A percentile compares a stretch with the other conserved stretches of the same genome.
These are phyloP conservation scores for Dendrolimus punctatus DNA, from an alignment of 1,140 invertebrate genomes.

Conservation along the genomic window DNA sequence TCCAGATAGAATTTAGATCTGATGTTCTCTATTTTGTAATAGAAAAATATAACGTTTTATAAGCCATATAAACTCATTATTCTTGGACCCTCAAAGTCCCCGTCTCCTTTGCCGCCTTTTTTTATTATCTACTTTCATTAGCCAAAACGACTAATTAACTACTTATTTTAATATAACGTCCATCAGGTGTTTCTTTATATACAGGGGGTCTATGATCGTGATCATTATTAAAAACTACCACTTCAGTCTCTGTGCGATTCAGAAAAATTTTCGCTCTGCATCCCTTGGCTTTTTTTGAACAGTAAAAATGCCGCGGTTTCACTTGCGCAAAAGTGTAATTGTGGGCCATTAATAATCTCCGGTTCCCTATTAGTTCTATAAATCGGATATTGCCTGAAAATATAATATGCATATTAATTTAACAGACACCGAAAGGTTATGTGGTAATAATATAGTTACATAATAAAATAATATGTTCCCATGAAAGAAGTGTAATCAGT, in stretches of 20 bases:
- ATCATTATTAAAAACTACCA: constrained; percentile 10
- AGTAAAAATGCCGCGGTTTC: constrained; percentile 28
- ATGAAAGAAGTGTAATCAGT: too few species aligned
- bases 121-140: not conserved
- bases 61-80: too few species aligned
- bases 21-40: too few species aligned
- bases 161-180: too few species aligned
- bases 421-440: too few species aligned
- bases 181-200: constrained; percentile 2
- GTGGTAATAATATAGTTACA: too few species aligned
- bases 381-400: constrained; percentile 10
- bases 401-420: not conserved
- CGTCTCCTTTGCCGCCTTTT: not conserved
- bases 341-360: constrained; percentile 23
- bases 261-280: constrained; percentile 29
- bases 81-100: not conserved
- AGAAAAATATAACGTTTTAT: too few species aligned
- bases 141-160: too few species aligned
- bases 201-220: constrained; percentile 20
- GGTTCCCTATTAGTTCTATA: constrained; percentile 5
- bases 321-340: constrained; percentile 28
- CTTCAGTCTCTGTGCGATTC: constrained; percentile 1
- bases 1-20: too few species aligned
- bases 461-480: too few species aligned
- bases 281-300: constrained; percentile 29